Conservation (phyloP, 2,888 invertebrate genomes). For the Ochropleura leucogaster region DNA sequence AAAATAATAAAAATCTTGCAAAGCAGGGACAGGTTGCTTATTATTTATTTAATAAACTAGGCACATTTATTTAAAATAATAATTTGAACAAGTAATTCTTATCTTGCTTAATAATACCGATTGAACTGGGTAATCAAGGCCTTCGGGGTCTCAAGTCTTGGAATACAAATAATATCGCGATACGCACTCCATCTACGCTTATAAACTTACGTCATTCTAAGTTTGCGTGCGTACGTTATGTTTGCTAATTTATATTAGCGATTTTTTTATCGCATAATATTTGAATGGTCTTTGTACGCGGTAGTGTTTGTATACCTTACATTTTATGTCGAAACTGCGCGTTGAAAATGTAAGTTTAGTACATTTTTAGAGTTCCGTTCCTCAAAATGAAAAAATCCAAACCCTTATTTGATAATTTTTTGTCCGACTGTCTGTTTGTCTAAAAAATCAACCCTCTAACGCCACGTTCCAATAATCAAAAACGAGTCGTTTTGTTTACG, state of each 20-base stretch:
- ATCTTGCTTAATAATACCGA: conserved; percentile 17
- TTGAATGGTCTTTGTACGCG: conserved; percentile 11
- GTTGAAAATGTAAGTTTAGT: too few species aligned
- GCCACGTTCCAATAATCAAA: too few species aligned
- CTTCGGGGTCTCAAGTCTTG: conserved; percentile 10
- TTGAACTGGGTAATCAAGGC: conserved; percentile 37
- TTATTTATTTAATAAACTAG: background rate
- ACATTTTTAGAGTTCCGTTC: too few species aligned
- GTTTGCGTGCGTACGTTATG: conserved; percentile 28
- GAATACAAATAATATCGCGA: conserved; percentile 27
- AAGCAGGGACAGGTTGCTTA: too few species aligned
- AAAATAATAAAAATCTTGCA: background rate
- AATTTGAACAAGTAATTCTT: conserved; percentile 26
- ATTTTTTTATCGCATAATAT: conserved; percentile 35
- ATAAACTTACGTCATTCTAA: conserved; percentile 44
- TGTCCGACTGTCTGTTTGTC: too few species aligned
- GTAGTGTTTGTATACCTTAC: background rate
- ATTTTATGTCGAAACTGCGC: too few species aligned
- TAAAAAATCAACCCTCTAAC: too few species aligned
- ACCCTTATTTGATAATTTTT: too few species aligned
- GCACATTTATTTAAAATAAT: background rate
- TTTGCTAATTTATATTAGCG: conserved; percentile 33
- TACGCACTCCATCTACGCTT: conserved; percentile 38
- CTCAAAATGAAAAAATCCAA: too few species aligned
- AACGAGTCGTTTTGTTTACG: too few species aligned